These are phyloP conservation scores for Pycnomerus fuliginosus DNA, from an alignment of 2,888 invertebrate genomes.

Conservation along the genomic window DNA sequence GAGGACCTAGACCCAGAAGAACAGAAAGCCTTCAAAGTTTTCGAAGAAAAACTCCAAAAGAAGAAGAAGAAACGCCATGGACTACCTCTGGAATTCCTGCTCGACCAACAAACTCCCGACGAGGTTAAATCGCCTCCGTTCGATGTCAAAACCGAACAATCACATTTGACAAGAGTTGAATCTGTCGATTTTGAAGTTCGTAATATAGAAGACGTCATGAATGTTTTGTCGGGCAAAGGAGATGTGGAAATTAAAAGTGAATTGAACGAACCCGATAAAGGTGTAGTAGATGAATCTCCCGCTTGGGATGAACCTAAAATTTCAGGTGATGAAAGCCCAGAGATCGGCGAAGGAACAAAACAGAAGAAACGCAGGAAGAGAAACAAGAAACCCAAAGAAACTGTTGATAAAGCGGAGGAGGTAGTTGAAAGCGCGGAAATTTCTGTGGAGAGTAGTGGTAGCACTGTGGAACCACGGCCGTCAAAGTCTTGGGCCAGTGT, in stretches of 20 bases:
- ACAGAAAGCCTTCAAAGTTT: slow-evolving; percentile 43
- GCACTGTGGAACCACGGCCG: slow-evolving; percentile 1
- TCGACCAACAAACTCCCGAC: slow-evolving; percentile 27
- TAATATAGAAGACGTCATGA: slow-evolving; percentile 48
- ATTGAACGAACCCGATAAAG: neutral
- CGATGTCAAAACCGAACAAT: slow-evolving; percentile 26
- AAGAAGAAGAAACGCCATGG: slow-evolving; percentile 39
- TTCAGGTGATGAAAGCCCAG: neutral
- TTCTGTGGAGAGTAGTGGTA: too few relatives aligned
- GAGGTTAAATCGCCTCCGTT: slow-evolving; percentile 22
- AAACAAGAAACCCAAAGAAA: slow-evolving; percentile 11
- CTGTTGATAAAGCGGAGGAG: slow-evolving; percentile 2
- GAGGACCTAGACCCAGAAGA: slow-evolving; percentile 48
- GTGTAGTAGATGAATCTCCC: neutral
- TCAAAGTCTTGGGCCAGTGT: slow-evolving; percentile 12
- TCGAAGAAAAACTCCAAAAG: slow-evolving; percentile 40
- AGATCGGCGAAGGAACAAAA: too few relatives aligned
- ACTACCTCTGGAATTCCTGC: slow-evolving; percentile 34
- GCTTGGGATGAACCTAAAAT: neutral
- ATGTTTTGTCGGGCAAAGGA: slow-evolving; percentile 34
- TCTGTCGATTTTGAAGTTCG: slow-evolving; percentile 50
- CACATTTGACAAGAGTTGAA: slow-evolving; percentile 42
- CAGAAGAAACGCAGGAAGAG: slow-evolving; percentile 6
- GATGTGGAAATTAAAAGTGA: slow-evolving; percentile 19
- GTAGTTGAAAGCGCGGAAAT: slow-evolving; percentile 2